A percentile compares a stretch with the other conserved stretches of the same genome.
phyloP scores from a whole-genome alignment of 2,797 vertebrate genomes.

The Acrocephalus scirpaceus region DNA sequence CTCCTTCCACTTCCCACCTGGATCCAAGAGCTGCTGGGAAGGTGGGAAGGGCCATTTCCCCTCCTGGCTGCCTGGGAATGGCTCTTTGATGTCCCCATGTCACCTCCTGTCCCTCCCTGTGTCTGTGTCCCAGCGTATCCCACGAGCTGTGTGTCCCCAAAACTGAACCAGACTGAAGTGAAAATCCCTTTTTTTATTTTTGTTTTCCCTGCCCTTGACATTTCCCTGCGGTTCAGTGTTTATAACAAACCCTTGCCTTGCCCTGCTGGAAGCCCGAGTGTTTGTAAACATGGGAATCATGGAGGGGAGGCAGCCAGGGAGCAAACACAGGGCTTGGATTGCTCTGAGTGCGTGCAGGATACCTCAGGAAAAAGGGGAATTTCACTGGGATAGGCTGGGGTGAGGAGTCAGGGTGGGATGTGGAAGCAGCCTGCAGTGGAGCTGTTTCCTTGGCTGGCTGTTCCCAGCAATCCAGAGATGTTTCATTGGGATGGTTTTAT shows the following conservation, averaged over 20 bases:
- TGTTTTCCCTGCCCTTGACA: neutral
- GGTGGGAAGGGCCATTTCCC: neutral
- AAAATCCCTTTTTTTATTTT: neutral
- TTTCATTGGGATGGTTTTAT: neutral
- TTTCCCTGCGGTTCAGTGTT: neutral
- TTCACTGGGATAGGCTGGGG: neutral
- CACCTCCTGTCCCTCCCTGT: neutral
- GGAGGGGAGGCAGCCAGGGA: neutral
- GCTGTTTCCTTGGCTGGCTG: neutral
- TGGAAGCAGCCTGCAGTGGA: neutral
- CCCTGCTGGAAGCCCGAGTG: neutral
- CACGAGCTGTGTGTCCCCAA: fast-evolving
- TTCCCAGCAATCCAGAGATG: neutral
- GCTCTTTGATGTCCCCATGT: neutral
- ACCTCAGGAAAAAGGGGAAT: neutral
- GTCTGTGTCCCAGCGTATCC: neutral
- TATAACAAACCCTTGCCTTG: neutral
- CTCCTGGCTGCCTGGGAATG: neutral
- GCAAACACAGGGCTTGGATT: neutral
- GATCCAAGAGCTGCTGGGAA: neutral
- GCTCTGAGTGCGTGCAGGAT: neutral
- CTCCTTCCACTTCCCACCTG: neutral
- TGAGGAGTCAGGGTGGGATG: neutral
- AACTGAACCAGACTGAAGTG: neutral
- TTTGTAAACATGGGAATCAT: neutral